These are phyloP conservation scores for Phaetusa simplex DNA, from an alignment of 2,113 vertebrate species.

Conservation along the genomic window DNA sequence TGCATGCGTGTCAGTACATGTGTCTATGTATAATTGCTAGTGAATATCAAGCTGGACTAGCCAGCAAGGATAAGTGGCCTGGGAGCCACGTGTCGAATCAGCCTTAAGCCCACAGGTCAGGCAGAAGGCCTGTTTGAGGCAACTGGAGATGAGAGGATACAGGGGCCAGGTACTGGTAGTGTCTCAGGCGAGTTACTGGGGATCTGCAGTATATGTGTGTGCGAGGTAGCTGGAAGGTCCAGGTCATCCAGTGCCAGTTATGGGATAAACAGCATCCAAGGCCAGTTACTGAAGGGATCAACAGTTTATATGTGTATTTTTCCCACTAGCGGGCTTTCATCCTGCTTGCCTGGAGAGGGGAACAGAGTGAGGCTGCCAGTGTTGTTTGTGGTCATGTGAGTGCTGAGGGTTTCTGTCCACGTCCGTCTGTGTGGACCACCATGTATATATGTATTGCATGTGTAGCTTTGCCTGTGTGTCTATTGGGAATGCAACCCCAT, in stretches of 20 bases:
- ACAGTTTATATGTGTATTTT: not conserved
- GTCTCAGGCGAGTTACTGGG: not conserved
- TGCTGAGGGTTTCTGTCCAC: not conserved
- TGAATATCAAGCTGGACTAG: not conserved
- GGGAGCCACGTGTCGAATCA: not conserved
- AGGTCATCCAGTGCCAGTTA: not conserved
- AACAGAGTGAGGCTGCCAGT: not conserved
- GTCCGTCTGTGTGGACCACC: not conserved
- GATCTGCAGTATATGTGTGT: not conserved
- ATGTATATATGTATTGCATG: not conserved
- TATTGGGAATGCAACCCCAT: not conserved
- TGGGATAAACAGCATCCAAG: not conserved
- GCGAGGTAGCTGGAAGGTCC: not conserved
- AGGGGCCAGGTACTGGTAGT: not conserved
- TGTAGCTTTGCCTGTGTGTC: too few species aligned
- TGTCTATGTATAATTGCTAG: too few species aligned
- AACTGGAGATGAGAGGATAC: not conserved
- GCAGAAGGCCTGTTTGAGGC: not conserved
- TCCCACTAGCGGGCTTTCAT: not conserved
- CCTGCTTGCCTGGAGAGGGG: not conserved
- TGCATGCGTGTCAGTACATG: not conserved
- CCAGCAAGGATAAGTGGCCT: not conserved
- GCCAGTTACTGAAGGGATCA: not conserved
- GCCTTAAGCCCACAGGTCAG: not conserved
- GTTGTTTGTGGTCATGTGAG: not conserved